Conservation (phyloP, 1,140 invertebrate species). For the Danaus melanippus region DNA sequence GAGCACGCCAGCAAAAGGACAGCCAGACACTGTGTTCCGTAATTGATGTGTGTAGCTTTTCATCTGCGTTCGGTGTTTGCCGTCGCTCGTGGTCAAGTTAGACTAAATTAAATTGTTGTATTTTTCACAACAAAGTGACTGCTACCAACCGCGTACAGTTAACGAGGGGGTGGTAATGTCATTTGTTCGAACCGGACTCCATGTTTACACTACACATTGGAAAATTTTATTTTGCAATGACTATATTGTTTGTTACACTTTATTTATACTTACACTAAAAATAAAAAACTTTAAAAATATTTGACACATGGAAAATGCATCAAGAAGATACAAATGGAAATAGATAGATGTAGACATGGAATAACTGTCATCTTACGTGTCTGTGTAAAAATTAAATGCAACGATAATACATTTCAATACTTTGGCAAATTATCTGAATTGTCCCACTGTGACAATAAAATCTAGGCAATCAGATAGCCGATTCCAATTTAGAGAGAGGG, state of each 20-base stretch:
- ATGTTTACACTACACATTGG: constrained; percentile 33
- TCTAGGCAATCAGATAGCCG: constrained; percentile 52
- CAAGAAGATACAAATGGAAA: too few species aligned
- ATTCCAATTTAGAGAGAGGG: constrained; percentile 54
- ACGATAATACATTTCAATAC: too few species aligned
- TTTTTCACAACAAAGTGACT: constrained; percentile 63
- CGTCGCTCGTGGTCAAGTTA: constrained; percentile 49
- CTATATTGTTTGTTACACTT: constrained; percentile 1
- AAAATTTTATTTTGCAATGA: constrained; percentile 25
- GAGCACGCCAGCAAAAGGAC: constrained; percentile 31
- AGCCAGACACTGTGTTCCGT: constrained; percentile 25
- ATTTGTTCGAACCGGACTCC: constrained; percentile 34
- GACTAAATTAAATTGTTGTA: constrained; percentile 67
- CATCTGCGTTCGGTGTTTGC: constrained; percentile 49
- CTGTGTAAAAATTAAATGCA: too few species aligned
- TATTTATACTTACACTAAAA: too few species aligned
- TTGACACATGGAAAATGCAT: too few species aligned
- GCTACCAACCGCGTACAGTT: constrained; percentile 42
- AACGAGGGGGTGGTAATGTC: constrained; percentile 55
- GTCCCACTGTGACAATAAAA: constrained; percentile 32
- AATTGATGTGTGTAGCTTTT: constrained; percentile 67
- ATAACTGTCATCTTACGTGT: too few species aligned
- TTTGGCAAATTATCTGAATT: not conserved
- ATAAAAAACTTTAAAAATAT: too few species aligned
- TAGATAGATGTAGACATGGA: too few species aligned